These are phyloP conservation scores for Pangasius larnaudii DNA, from an alignment of 2,797 vertebrate genomes.

Conservation along the genomic window DNA sequence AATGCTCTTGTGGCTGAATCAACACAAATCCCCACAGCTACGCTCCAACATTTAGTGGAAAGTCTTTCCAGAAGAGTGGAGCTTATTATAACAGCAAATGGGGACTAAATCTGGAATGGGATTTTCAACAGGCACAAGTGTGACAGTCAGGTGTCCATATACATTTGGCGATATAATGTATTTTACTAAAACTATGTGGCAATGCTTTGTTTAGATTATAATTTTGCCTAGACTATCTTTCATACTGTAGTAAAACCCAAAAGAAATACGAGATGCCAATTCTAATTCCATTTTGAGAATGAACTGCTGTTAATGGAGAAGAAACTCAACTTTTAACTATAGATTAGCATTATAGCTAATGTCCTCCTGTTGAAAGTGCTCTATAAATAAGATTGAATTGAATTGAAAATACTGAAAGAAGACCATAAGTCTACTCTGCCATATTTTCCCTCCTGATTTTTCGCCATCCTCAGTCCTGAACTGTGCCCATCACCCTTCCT, in stretches of 20 bases:
- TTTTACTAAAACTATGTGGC: too few species aligned
- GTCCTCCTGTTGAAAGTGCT: background rate
- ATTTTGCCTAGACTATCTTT: background rate
- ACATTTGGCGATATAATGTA: too few species aligned
- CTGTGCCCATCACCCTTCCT: background rate
- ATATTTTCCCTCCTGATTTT: constrained; percentile 29
- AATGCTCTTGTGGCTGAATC: background rate
- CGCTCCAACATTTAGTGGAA: background rate
- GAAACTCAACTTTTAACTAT: background rate
- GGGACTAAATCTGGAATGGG: too few species aligned
- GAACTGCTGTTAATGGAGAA: background rate
- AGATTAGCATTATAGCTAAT: background rate
- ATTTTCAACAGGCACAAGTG: too few species aligned
- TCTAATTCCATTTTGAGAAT: background rate
- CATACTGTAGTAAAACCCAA: background rate
- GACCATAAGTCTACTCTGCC: background rate
- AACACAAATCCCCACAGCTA: background rate
- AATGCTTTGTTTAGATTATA: too few species aligned
- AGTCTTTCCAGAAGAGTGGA: background rate
- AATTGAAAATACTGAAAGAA: background rate
- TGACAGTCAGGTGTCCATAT: too few species aligned
- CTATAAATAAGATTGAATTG: background rate
- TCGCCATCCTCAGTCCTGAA: background rate
- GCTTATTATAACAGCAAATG: too few species aligned
- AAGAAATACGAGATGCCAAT: background rate